Evolutionary conservation across 1,140 invertebrate species (phyloP).

Genomic region (Ostrea edulis): DNA sequence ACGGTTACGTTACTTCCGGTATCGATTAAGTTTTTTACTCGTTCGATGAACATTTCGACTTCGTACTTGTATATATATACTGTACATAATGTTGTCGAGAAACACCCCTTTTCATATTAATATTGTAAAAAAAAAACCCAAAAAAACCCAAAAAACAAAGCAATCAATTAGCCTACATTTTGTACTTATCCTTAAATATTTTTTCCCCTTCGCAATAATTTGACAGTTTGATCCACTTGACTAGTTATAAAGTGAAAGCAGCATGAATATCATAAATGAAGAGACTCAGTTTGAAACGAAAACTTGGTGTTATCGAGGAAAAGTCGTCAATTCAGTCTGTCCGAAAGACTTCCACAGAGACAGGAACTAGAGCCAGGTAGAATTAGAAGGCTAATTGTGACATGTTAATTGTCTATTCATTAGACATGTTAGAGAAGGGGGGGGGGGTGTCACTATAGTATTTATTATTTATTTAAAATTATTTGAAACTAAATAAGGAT

Average conservation of each 20-base stretch:
- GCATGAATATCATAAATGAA: not conserved
- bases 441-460: not conserved
- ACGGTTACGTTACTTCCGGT: constrained; percentile 16
- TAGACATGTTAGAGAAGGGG: not conserved
- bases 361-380: not conserved
- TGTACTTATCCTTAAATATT: too few species aligned
- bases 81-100: too few species aligned
- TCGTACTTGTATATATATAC: too few species aligned
- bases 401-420: not conserved
- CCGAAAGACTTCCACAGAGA: not conserved
- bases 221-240: too few species aligned
- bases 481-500: too few species aligned
- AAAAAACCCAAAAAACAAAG: too few species aligned
- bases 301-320: not conserved
- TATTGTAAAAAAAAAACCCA: too few species aligned
- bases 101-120: too few species aligned
- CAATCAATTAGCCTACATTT: too few species aligned
- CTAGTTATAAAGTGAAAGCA: constrained; percentile 33
- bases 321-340: not conserved
- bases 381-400: not conserved
- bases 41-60: too few species aligned
- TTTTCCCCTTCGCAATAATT: too few species aligned
- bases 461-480: too few species aligned
- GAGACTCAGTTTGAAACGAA: constrained; percentile 7
- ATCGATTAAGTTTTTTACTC: not conserved